These are phyloP conservation scores for Hozukius guyotensis DNA, from an alignment of 2,797 vertebrate species.

Conservation along the genomic window DNA sequence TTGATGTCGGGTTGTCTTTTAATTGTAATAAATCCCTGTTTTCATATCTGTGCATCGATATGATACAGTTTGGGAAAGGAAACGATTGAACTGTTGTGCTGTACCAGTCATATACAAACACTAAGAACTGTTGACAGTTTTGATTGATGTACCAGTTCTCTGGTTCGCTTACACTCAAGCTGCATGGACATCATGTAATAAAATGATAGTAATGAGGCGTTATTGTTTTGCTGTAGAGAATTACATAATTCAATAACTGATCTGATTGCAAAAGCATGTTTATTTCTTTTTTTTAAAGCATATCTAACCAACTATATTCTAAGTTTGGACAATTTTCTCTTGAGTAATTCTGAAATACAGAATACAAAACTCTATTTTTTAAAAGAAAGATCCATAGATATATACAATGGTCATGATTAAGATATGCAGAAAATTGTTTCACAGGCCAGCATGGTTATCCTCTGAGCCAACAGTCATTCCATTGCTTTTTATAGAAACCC, in stretches of 20 bases:
- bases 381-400: background rate
- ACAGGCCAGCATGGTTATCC: conserved; percentile 40
- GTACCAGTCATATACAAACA: background rate
- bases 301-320: background rate
- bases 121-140: background rate
- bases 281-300: too few species aligned
- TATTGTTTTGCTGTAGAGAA: background rate
- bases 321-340: background rate
- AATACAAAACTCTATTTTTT: background rate
- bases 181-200: background rate
- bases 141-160: background rate
- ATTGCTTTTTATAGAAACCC: conserved; percentile 68
- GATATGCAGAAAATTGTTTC: conserved; percentile 11
- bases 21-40: background rate
- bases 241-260: background rate
- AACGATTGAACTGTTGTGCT: background rate
- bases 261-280: background rate
- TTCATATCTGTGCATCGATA: conserved; percentile 11
- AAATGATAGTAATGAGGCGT: background rate
- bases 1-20: background rate
- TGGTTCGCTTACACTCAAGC: background rate
- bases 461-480: conserved; percentile 57
- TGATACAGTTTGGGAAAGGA: background rate
- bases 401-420: conserved; percentile 31
- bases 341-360: background rate